phyloP scores from a whole-genome alignment of 2,888 invertebrate species.

The Melitaea athalia region DNA sequence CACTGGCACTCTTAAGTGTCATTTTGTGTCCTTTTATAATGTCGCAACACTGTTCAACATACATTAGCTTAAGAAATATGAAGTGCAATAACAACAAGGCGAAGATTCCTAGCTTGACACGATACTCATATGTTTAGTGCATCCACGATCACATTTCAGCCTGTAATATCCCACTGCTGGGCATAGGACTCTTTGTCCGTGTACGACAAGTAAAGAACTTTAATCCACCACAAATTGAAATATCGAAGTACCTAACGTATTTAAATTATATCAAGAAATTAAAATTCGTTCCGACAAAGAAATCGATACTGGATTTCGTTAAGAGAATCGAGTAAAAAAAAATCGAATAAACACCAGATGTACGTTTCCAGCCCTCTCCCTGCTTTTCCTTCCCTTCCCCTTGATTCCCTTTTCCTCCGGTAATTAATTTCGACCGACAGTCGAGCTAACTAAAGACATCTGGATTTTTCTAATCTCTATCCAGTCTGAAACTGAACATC shows the following conservation, averaged over 20 bases:
- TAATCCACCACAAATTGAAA: no score
- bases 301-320: not conserved
- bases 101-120: no score
- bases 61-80: no score
- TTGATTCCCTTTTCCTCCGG: not conserved
- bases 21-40: no score
- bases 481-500: not conserved
- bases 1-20: no score
- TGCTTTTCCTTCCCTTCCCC: not conserved
- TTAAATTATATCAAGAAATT: not conserved
- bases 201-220: no score
- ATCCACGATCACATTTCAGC: no score
- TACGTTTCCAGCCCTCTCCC: not conserved
- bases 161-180: no score
- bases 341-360: not conserved
- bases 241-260: not conserved
- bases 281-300: not conserved
- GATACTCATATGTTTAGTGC: no score
- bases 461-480: not conserved
- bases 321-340: not conserved
- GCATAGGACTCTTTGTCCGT: no score
- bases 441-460: not conserved
- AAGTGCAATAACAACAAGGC: no score
- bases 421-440: slow-evolving; percentile 2
- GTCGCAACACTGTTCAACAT: no score